Evolutionary conservation across 2,888 invertebrate genomes (phyloP).

Genomic region (Anodontia alba): DNA sequence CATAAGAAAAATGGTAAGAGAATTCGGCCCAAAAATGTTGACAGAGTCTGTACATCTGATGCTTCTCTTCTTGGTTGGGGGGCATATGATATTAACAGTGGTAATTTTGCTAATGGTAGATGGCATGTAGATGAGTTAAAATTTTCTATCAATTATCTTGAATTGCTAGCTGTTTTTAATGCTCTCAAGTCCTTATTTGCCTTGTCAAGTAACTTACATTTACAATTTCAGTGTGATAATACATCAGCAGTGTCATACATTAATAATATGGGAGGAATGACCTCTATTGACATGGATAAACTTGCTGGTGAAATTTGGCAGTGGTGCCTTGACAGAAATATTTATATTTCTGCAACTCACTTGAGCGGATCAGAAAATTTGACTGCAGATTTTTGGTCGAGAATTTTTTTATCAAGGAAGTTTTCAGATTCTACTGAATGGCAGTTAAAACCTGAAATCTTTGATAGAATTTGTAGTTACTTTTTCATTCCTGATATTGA

Average conservation of each 20-base stretch:
- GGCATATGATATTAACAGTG: background rate
- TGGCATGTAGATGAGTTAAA: constrained; percentile 31
- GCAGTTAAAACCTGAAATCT: constrained; percentile 44
- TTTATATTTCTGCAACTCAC: constrained; percentile 31
- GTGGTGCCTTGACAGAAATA: constrained; percentile 39
- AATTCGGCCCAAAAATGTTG: constrained; percentile 10
- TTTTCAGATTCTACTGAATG: constrained; percentile 54
- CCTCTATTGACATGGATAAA: constrained; percentile 14
- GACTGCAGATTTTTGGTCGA: no score
- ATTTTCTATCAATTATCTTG: constrained; percentile 33
- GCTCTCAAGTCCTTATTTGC: constrained; percentile 15
- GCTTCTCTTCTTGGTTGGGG: constrained; percentile 36
- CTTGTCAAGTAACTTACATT: constrained; percentile 35
- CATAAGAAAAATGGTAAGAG: constrained; percentile 33
- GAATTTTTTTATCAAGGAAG: constrained; percentile 51
- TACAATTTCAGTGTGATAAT: no score
- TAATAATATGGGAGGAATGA: constrained; percentile 39
- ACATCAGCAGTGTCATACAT: constrained; percentile 31
- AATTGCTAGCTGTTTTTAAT: constrained; percentile 41
- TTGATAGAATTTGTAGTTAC: constrained; percentile 20
- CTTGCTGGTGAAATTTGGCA: constrained; percentile 37
- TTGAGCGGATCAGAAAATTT: constrained; percentile 29
- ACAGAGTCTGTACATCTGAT: constrained; percentile 30
- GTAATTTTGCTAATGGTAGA: constrained; percentile 24
- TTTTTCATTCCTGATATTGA: constrained; percentile 51